Base-by-base conservation (phyloP, 1,140 invertebrate species). In the Neotoxoptera formosana region DNA sequence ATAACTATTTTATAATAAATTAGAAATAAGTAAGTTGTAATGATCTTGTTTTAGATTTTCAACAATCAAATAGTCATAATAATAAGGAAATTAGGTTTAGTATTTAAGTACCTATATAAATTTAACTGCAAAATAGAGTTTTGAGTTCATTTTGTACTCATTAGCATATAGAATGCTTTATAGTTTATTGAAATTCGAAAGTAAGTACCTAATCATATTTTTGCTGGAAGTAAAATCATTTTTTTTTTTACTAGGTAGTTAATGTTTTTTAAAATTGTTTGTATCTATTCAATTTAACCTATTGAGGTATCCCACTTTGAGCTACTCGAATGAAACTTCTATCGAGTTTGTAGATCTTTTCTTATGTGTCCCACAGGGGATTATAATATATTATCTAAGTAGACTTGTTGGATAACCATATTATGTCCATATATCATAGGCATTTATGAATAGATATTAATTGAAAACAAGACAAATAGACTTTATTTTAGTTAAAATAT, bases 241-340 rank as follows among this genome's bases (percentile, higher is more conserved):
- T 83, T 23, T 41, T 45, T 41, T 84, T 53, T 88, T 1, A 88
- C 11, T 34, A n/a, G 11, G 30, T 76, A 34, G 7, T 88, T 88
- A 88, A 25, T 88, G 7, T 53, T 53, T 48, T 30, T 51, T 1
- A 23, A 86, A 30, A 14, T 41, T 1, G 30, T 76, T 86, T 45
- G 9, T n/a, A 25, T 60, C 2, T 90, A 90, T 88, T 53, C 8
- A 53, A 53, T 88, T 51, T 88, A 53, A 53, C 25, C n/a, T 90
- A 56, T 90, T 30, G 36, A 90, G 53, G 89, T 90, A 60, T 90
- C 60, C 60, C 53, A 67, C 89, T 67, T 90, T 90, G 89, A 90
- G 89, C 89, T 90, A 90, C 41, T 90, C 89, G 41, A 67, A 90
- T n/a, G 21, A 89, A 60, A 60, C 36, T 60, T 90, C 17, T 90